Evolutionary conservation across 2,113 vertebrate species (phyloP).

Genomic region (Coryphaenoides rupestris): DNA sequence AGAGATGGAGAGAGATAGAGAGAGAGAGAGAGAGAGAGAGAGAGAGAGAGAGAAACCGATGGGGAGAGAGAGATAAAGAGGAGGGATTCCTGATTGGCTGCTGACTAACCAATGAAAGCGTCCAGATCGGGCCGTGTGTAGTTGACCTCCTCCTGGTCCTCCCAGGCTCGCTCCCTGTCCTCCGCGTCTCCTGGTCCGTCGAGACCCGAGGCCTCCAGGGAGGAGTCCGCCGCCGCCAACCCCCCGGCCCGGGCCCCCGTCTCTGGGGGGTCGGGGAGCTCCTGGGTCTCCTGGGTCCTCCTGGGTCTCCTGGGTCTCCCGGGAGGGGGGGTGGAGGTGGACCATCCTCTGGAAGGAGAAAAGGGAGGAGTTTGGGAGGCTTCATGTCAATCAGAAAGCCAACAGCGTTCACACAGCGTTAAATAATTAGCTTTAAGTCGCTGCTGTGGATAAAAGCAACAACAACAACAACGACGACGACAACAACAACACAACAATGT

Average conservation of each 20-base stretch:
- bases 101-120: constrained; percentile 47
- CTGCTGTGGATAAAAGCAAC: too few relatives aligned
- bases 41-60: too few relatives aligned
- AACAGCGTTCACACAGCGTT: too few relatives aligned
- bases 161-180: constrained; percentile 62
- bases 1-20: neutral
- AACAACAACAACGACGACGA: too few relatives aligned
- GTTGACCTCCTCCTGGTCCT: constrained; percentile 24
- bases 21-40: too few relatives aligned
- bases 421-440: too few relatives aligned
- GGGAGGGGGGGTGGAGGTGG: constrained; percentile 41
- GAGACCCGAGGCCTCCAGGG: constrained; percentile 84
- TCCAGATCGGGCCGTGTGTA: constrained; percentile 48
- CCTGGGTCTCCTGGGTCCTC: constrained; percentile 9
- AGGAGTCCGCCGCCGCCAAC: constrained; percentile 59
- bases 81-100: neutral
- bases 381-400: too few relatives aligned
- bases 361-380: neutral
- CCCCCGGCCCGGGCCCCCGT: constrained; percentile 34
- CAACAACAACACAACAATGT: too few relatives aligned
- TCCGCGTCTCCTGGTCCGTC: constrained; percentile 83
- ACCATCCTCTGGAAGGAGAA: constrained; percentile 47
- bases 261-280: constrained; percentile 43
- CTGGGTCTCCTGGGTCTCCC: constrained; percentile 20
- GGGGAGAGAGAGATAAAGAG: neutral